Conservation (phyloP, 2,888 invertebrate species). For the Tholera decimalis region DNA sequence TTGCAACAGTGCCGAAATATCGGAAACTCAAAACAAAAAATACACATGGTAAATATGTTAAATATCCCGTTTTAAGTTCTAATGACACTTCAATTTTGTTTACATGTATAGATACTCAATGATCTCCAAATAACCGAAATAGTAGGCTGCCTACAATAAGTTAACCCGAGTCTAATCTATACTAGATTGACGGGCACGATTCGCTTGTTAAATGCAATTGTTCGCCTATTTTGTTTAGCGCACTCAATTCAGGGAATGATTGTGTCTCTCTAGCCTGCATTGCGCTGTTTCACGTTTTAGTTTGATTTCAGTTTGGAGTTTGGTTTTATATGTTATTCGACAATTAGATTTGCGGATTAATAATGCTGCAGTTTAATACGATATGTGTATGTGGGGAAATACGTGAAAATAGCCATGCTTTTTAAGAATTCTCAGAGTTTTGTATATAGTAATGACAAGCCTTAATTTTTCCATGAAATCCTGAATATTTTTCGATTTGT, state of each 20-base stretch:
- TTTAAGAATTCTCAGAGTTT: background rate
- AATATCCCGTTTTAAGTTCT: too few relatives aligned
- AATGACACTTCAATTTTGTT: too few relatives aligned
- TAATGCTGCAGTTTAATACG: constrained; percentile 4
- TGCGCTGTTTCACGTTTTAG: constrained; percentile 21
- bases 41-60: too few relatives aligned
- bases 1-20: too few relatives aligned
- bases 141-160: constrained; percentile 16
- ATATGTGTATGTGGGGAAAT: too few relatives aligned
- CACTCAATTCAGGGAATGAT: constrained; percentile 35
- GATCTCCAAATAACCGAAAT: constrained; percentile 11
- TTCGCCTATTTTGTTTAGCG: constrained; percentile 42
- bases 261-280: constrained; percentile 33
- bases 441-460: too few relatives aligned
- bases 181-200: constrained; percentile 36
- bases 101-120: too few relatives aligned
- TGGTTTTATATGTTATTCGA: constrained; percentile 11
- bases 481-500: too few relatives aligned
- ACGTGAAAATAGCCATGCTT: background rate
- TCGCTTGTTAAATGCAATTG: constrained; percentile 44
- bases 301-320: constrained; percentile 19
- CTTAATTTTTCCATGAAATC: too few relatives aligned
- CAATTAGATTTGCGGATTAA: background rate
- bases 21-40: too few relatives aligned
- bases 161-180: constrained; percentile 20